Conservation (phyloP, 2,888 invertebrate genomes). For the Thysanoteuthis rhombus region DNA sequence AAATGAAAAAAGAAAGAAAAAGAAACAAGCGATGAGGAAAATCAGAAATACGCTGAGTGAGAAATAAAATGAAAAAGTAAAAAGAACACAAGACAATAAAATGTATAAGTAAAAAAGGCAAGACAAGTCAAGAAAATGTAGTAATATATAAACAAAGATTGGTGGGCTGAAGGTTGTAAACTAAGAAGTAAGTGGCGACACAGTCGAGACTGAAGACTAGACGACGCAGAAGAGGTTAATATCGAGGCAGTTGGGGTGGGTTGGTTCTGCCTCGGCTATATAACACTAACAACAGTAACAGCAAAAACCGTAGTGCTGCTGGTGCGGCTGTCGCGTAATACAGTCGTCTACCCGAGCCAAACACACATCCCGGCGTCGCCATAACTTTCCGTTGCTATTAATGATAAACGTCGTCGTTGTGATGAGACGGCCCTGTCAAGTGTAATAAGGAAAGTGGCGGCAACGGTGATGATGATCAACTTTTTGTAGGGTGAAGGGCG, state of each 20-base stretch:
- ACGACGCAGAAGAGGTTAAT: conserved; percentile 12
- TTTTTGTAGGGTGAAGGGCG: not conserved
- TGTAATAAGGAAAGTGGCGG: not conserved
- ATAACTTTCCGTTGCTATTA: not conserved
- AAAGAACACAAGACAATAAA: not conserved
- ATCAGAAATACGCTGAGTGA: not conserved
- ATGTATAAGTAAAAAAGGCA: not conserved
- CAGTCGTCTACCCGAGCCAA: not conserved
- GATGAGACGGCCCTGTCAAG: not conserved
- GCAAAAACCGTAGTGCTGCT: not conserved
- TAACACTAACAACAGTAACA: not conserved
- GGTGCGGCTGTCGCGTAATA: not conserved
- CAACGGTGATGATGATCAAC: not conserved
- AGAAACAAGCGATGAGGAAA: not conserved
- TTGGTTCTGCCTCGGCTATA: not conserved
- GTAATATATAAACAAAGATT: not conserved
- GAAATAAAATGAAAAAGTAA: not conserved
- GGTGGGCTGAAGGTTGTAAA: not conserved
- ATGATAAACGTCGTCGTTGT: not conserved
- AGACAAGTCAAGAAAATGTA: not conserved
- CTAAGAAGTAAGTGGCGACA: conserved; percentile 12
- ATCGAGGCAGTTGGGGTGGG: not conserved
- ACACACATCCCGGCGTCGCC: not conserved
- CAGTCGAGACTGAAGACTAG: not conserved
- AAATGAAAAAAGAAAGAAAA: not conserved